A percentile compares a stretch with the other conserved stretches of the same genome.
phyloP scores from a whole-genome alignment of 1,140 invertebrate species.

The Drosophila kikkawai region DNA sequence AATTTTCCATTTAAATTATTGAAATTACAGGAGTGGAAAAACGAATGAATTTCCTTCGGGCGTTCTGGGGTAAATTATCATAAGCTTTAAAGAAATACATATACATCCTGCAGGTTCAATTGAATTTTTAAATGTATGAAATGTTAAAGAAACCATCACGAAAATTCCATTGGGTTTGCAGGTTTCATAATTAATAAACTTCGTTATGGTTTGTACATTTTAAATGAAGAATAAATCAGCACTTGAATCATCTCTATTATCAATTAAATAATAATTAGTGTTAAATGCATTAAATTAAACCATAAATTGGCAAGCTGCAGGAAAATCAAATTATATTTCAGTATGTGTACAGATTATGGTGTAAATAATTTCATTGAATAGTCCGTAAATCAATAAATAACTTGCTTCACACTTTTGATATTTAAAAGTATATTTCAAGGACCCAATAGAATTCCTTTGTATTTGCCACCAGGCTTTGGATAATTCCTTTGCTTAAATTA shows the following conservation, averaged over 20 bases:
- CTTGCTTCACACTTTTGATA: no score
- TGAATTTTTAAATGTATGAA: not conserved
- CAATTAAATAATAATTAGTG: slow-evolving; percentile 4
- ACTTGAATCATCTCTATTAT: not conserved
- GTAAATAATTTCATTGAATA: not conserved
- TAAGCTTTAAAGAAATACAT: not conserved
- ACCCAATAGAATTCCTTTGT: not conserved
- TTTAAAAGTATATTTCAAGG: not conserved
- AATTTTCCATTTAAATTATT: slow-evolving; percentile 33
- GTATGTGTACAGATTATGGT: not conserved
- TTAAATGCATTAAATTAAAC: not conserved
- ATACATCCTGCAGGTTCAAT: not conserved
- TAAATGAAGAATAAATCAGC: slow-evolving; percentile 6
- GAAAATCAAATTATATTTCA: not conserved
- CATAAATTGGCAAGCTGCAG: not conserved
- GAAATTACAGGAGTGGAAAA: slow-evolving; percentile 23
- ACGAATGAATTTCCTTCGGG: slow-evolving; percentile 11
- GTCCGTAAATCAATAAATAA: not conserved
- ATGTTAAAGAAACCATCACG: not conserved
- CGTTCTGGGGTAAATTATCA: slow-evolving; percentile 1
- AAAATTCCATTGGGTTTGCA: not conserved
- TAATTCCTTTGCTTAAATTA: not conserved
- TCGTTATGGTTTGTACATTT: not conserved
- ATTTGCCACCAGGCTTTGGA: not conserved
- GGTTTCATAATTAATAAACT: not conserved